Percentiles rank a stretch among this genome's conserved stretches.
Conservation (phyloP, 92 coral and sea anemone species). For the Zoanthus sociatus region DNA sequence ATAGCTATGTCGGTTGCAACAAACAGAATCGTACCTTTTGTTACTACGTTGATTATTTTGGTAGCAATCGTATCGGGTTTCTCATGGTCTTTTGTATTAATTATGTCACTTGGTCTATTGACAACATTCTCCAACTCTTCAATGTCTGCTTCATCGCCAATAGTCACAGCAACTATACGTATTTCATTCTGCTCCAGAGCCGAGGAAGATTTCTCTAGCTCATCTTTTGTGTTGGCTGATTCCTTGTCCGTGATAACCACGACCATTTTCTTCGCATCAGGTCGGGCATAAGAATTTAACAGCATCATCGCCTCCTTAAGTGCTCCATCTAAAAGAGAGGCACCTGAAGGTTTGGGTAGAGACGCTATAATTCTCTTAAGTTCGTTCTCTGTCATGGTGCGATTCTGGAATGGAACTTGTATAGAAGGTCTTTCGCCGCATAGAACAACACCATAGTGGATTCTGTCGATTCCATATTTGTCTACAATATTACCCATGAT, state of each 20-base stretch:
- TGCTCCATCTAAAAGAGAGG: neutral
- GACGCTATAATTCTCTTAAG: slow-evolving; percentile 2
- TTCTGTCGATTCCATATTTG: slow-evolving; percentile 66
- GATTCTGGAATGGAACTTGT: slow-evolving; percentile 9
- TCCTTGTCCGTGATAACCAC: slow-evolving; percentile 81
- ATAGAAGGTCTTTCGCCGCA: slow-evolving; percentile 21
- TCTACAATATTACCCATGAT: slow-evolving; percentile 77
- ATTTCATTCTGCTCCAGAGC: slow-evolving; percentile 72
- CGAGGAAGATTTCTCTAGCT: slow-evolving; percentile 51
- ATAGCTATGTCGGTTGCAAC: neutral
- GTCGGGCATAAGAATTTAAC: slow-evolving; percentile 36
- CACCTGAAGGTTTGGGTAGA: slow-evolving; percentile 28
- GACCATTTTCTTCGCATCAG: slow-evolving; percentile 77
- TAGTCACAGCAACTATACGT: slow-evolving; percentile 77
- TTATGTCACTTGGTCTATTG: slow-evolving; percentile 48
- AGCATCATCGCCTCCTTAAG: slow-evolving; percentile 20
- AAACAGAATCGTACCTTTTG: slow-evolving; percentile 57
- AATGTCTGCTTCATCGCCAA: slow-evolving; percentile 77
- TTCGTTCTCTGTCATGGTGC: neutral
- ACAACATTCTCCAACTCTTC: slow-evolving; percentile 60
- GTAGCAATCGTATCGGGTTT: slow-evolving; percentile 67
- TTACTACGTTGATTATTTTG: slow-evolving; percentile 66
- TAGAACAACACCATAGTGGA: slow-evolving; percentile 26
- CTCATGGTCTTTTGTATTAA: slow-evolving; percentile 56
- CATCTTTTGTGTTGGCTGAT: slow-evolving; percentile 62